Evolutionary conservation across 2,797 vertebrate genomes (phyloP).

Genomic region (Cirrhinus molitorella): DNA sequence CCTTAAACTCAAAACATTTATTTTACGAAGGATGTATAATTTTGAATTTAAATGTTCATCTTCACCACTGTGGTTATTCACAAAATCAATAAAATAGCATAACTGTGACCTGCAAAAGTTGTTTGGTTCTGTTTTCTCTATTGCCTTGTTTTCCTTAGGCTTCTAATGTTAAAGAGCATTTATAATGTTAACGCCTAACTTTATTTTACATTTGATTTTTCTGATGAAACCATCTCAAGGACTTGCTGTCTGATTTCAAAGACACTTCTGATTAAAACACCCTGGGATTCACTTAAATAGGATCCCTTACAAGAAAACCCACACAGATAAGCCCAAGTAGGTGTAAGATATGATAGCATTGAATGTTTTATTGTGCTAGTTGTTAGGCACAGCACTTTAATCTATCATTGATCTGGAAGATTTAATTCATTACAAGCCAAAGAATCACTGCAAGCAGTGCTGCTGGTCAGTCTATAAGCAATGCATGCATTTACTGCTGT

Average conservation of each 20-base stretch:
- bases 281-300: not conserved
- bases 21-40: not conserved
- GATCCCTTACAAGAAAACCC: not conserved
- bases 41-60: not conserved
- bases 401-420: constrained; percentile 52
- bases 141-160: not conserved
- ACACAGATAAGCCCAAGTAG: not conserved
- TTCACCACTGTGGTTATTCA: not conserved
- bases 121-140: not conserved
- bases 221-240: not conserved
- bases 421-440: constrained; percentile 70
- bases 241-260: not conserved
- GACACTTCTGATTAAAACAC: not conserved
- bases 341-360: not conserved
- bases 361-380: not conserved
- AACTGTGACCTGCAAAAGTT: not conserved
- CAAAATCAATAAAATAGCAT: not conserved
- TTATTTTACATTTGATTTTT: not conserved
- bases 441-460: constrained; percentile 57
- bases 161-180: not conserved
- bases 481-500: constrained; percentile 35
- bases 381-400: constrained; percentile 14
- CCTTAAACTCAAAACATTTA: not conserved
- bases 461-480: constrained; percentile 48
- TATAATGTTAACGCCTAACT: not conserved